Base-by-base conservation (phyloP, 2,113 vertebrate species). In the Triplophysa tibetana region DNA sequence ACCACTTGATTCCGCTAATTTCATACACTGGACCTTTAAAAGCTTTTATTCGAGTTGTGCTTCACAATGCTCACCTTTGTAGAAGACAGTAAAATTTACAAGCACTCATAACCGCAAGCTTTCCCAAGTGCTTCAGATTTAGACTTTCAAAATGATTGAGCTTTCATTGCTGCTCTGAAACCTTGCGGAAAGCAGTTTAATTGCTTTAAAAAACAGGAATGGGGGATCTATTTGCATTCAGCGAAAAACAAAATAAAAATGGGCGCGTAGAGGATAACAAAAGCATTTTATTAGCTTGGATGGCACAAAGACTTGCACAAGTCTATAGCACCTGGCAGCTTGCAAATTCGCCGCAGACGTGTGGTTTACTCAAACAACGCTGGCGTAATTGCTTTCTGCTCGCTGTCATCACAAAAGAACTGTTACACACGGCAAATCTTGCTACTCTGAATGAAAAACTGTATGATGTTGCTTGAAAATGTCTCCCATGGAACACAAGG, bases 361-460 rank as follows among this genome's bases (percentile, higher is more conserved):
- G 13, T 52, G 64, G 66, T 85, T 82, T 75, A 68, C 64, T 77
- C 72, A 56, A 76, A 78, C 81, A 76, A 72, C 26, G 52, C 29
- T 78, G 69, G 72, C 65, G 78, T 82, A 82, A 84, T 84, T 81
- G 80, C 78, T 82, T 84, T 81, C 80, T 78, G 78, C 66, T 82
- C 80, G 33, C 83, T 77, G 83, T 85, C 83, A 85, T 82, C 83
- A 82, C 77, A 82, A 85, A 84, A 85, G 77, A 82, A 82, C 14
- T 81, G 66, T 82, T 79, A 82, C 77, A 78, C 62, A 14, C 69
- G 41, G 80, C 77, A 82, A 81, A 78, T 33, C 65, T 75, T 70
- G 80, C 80, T 72, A 72, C 72, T 72, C 62, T 85, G 80, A 79
- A 67, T 77, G 64, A 76, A 64, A 82, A 85, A 82, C 80, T 82